Evolutionary conservation across 2,113 vertebrate genomes (phyloP).

Genomic region (Chrysemys picta): DNA sequence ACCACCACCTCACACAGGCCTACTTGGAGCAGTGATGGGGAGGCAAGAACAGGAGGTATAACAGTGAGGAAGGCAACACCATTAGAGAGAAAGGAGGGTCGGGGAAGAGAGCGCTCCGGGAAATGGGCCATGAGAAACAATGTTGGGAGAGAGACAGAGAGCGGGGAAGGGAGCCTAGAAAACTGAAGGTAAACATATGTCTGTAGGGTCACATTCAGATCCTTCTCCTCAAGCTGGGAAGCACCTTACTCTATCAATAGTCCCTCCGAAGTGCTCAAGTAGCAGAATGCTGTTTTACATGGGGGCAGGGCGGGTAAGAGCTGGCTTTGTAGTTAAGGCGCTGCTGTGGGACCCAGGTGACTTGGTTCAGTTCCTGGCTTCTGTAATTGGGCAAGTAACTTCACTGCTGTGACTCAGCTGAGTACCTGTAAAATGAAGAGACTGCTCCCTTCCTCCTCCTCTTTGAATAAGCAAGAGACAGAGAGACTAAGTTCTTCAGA

Average conservation of each 20-base stretch:
- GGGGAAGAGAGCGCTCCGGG: background rate
- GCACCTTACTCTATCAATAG: background rate
- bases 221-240: background rate
- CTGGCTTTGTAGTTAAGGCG: no score
- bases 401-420: background rate
- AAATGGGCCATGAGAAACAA: background rate
- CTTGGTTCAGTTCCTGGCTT: background rate
- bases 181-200: no score
- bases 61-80: no score
- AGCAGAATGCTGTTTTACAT: background rate
- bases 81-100: no score
- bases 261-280: background rate
- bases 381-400: background rate
- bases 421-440: no score
- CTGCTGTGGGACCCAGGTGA: background rate
- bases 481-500: background rate
- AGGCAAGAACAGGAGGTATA: background rate
- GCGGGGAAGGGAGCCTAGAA: no score
- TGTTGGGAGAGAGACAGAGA: background rate
- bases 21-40: background rate
- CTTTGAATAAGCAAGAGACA: background rate
- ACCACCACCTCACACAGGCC: background rate
- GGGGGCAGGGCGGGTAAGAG: background rate
- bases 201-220: no score
- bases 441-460: background rate